These are phyloP conservation scores for Cuniculus paca DNA, from an alignment of 2,797 vertebrate species.

Conservation along the genomic window DNA sequence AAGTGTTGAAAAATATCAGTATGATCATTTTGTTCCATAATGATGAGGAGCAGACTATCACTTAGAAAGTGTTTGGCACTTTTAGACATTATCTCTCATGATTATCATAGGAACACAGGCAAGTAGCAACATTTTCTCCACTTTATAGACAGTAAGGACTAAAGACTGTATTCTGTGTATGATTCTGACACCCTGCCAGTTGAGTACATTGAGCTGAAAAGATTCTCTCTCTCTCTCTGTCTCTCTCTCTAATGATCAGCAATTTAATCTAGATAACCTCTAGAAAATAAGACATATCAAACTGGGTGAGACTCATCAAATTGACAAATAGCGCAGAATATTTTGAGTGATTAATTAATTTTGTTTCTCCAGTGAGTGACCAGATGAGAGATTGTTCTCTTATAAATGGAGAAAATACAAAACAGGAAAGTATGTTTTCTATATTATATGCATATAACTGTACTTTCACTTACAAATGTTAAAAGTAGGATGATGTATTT, in stretches of 20 bases:
- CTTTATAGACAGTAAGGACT: not conserved
- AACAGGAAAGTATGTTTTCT: constrained; percentile 1
- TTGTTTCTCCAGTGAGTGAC: constrained; percentile 60
- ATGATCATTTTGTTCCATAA: not conserved
- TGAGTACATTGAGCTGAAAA: not conserved
- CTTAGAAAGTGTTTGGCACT: not conserved
- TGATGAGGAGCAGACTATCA: not conserved
- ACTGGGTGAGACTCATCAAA: constrained; percentile 44
- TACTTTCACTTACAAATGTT: not conserved
- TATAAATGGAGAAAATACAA: constrained; percentile 39
- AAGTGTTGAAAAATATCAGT: not conserved
- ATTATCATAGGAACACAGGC: not conserved
- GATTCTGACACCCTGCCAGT: not conserved
- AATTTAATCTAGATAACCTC: constrained; percentile 53
- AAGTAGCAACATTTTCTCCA: not conserved
- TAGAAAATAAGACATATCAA: constrained; percentile 60
- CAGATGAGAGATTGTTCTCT: not conserved
- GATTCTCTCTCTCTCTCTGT: not conserved
- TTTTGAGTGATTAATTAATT: not conserved
- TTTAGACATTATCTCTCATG: not conserved
- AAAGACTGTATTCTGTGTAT: not conserved
- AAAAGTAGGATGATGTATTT: not conserved
- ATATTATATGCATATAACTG: not conserved
- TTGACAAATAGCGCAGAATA: constrained; percentile 17
- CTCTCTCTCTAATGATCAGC: not conserved